Conservation (phyloP, 2,797 vertebrate genomes). For the Simalia tracyae region DNA sequence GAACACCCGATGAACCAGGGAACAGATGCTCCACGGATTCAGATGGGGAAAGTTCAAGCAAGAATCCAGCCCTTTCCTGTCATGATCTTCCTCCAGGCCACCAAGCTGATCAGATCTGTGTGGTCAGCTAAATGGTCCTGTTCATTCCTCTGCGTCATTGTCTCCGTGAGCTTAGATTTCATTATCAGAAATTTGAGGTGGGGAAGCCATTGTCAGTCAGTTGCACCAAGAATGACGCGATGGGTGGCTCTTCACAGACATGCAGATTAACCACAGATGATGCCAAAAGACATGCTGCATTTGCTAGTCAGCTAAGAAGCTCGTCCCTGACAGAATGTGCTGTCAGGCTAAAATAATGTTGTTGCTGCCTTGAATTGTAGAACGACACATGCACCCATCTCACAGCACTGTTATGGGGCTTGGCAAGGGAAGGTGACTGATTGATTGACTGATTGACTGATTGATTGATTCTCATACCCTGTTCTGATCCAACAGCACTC, state of each 20-base stretch:
- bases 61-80: not conserved
- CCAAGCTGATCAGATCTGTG: not conserved
- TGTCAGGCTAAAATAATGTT: not conserved
- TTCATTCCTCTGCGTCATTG: not conserved
- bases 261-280: not conserved
- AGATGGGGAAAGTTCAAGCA: fast-evolving
- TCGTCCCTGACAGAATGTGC: not conserved
- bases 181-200: not conserved
- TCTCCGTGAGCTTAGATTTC: not conserved
- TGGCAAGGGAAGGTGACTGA: not conserved
- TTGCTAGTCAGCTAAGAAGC: not conserved
- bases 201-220: not conserved
- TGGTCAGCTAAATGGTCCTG: not conserved
- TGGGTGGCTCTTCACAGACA: not conserved
- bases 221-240: not conserved
- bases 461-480: not conserved
- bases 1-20: not conserved
- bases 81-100: not conserved
- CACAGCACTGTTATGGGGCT: not conserved
- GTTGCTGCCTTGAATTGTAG: not conserved
- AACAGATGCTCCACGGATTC: not conserved
- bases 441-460: not conserved
- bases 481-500: not conserved
- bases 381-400: not conserved
- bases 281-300: not conserved